Percentiles rank a stretch among this genome's conserved stretches.
Conservation (phyloP, 2,797 vertebrate species). For the Onychomys leucogaster region DNA sequence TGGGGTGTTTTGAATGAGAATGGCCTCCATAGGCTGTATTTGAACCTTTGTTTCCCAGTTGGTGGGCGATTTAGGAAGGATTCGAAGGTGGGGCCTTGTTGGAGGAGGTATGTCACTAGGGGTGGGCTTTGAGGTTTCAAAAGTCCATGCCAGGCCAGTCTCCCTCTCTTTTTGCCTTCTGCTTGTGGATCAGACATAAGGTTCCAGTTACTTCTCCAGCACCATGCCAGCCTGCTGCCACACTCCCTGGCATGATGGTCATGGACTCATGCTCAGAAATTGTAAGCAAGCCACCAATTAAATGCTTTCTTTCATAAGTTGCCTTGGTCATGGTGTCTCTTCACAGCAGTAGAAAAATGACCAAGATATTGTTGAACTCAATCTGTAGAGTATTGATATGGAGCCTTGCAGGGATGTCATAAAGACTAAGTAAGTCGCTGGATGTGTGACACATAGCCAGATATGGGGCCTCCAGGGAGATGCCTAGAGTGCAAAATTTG, state of each 20-base stretch:
- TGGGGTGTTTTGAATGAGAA: background rate
- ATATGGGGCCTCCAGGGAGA: background rate
- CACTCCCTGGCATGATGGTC: background rate
- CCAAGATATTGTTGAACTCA: background rate
- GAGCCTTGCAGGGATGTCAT: background rate
- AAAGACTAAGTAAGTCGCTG: background rate
- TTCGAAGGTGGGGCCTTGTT: background rate
- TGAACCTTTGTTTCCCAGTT: background rate
- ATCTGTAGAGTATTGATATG: background rate
- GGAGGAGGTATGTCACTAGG: background rate
- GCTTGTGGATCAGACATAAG: background rate
- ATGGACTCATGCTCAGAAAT: too few species aligned
- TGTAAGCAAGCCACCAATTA: background rate
- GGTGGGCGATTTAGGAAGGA: background rate
- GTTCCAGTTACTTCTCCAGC: background rate
- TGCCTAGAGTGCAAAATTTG: background rate
- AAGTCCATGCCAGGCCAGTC: background rate
- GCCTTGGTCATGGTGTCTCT: background rate
- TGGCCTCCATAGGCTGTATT: background rate
- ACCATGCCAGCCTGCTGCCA: background rate
- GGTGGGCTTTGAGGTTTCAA: background rate
- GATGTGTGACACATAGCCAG: background rate
- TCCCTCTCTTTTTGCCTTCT: background rate
- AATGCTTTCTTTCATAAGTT: background rate
- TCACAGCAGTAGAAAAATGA: background rate